Evolutionary conservation across 2,888 invertebrate species (phyloP).

Genomic region (Ornithoptera alexandrae): DNA sequence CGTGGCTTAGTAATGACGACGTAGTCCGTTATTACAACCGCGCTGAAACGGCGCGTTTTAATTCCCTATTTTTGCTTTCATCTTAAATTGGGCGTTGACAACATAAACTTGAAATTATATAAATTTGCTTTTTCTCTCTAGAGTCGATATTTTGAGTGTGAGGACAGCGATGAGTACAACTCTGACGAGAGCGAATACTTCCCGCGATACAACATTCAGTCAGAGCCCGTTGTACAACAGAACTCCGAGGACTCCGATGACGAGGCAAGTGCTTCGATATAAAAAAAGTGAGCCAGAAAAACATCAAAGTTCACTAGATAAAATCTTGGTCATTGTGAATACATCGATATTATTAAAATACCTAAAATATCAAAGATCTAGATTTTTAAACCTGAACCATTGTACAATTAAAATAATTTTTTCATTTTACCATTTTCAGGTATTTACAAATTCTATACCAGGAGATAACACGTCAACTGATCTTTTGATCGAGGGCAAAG

Average conservation of each 20-base stretch:
- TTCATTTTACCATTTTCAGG: constrained; percentile 43
- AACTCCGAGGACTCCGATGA: constrained; percentile 51
- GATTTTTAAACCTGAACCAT: no score
- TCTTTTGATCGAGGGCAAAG: constrained; percentile 49
- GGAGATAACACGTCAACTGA: constrained; percentile 65
- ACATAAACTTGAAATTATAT: background rate
- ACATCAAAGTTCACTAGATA: no score
- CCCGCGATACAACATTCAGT: constrained; percentile 43
- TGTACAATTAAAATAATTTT: no score
- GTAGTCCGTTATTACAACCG: no score
- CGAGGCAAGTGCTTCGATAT: constrained; percentile 37
- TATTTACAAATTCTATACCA: constrained; percentile 58
- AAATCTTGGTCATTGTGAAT: no score
- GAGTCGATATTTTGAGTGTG: constrained; percentile 73
- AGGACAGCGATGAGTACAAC: constrained; percentile 58
- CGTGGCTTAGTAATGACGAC: no score
- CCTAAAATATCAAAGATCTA: no score
- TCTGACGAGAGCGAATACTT: constrained; percentile 59
- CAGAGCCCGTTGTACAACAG: constrained; percentile 34
- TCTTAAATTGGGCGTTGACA: no score
- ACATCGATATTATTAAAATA: no score
- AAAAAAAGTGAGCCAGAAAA: no score
- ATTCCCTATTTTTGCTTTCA: no score
- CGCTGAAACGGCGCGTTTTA: no score
- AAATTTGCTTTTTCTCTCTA: constrained; percentile 37